Conservation (phyloP, 2,113 vertebrate genomes). For the Heloderma charlesbogerti region DNA sequence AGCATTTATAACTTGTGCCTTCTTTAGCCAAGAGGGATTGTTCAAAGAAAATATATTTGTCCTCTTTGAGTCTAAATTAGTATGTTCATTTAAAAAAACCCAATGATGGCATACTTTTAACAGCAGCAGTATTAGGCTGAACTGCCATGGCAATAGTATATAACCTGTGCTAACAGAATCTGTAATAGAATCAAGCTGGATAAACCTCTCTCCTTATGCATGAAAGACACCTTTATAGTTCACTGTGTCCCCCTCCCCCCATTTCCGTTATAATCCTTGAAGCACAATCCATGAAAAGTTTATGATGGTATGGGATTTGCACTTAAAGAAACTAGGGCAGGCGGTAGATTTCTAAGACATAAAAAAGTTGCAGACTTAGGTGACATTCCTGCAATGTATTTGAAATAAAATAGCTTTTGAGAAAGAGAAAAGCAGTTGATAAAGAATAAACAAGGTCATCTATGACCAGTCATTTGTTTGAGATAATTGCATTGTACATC, state of each 20-base stretch:
- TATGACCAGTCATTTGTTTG: background rate
- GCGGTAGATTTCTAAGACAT: background rate
- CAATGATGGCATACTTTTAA: conserved; percentile 42
- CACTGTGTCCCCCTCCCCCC: conserved; percentile 19
- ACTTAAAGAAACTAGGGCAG: conserved; percentile 58
- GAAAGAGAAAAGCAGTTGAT: background rate
- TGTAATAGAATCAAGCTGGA: conserved; percentile 65
- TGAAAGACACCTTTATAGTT: conserved; percentile 64
- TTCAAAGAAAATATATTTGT: conserved; percentile 27
- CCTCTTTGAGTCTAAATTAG: conserved; percentile 23
- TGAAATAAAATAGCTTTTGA: background rate
- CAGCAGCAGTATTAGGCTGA: conserved; percentile 32
- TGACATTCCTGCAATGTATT: background rate
- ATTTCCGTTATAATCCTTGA: conserved; percentile 58
- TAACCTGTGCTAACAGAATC: conserved; percentile 51
- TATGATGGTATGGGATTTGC: conserved; percentile 50
- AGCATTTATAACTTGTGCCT: background rate
- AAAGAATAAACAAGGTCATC: conserved; percentile 2
- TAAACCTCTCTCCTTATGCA: conserved; percentile 56
- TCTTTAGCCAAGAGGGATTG: conserved; percentile 30
- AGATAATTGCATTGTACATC: background rate
- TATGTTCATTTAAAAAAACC: background rate
- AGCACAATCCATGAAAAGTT: conserved; percentile 65
- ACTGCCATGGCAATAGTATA: conserved; percentile 38
- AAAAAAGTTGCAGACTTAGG: background rate